These are phyloP conservation scores for Disparrhopalites patrizii DNA, from an alignment of 2,888 invertebrate species.

Conservation along the genomic window DNA sequence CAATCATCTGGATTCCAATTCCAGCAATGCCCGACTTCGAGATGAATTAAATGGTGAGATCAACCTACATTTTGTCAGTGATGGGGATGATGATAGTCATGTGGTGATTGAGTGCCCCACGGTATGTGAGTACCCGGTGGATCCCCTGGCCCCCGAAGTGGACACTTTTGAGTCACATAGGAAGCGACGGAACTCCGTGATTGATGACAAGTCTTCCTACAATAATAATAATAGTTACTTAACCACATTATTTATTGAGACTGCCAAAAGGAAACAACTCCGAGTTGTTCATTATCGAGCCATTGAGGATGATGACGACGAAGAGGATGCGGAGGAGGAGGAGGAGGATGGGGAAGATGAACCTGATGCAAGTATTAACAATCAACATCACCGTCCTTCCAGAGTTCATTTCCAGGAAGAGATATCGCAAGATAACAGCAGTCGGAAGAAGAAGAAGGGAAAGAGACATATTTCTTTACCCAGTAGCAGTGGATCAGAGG, in stretches of 20 bases:
- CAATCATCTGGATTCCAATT: background rate
- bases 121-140: background rate
- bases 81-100: constrained; percentile 17
- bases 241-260: constrained; percentile 41
- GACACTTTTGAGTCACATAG: background rate
- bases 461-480: too few relatives aligned
- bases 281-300: constrained; percentile 39
- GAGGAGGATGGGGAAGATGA: background rate
- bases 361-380: background rate
- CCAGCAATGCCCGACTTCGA: background rate
- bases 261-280: constrained; percentile 39
- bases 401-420: background rate
- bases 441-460: too few relatives aligned
- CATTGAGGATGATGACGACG: constrained; percentile 14
- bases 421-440: background rate
- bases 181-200: constrained; percentile 5
- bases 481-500: constrained; percentile 26
- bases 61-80: constrained; percentile 22
- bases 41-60: constrained; percentile 20
- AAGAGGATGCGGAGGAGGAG: constrained; percentile 9
- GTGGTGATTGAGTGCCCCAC: constrained; percentile 20
- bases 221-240: constrained; percentile 22
- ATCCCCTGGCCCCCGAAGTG: background rate
- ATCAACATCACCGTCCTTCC: background rate
- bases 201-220: constrained; percentile 11